A percentile compares a stretch with the other conserved stretches of the same genome.
Conservation (phyloP, 2,113 vertebrate species). For the Amphiprion percula region DNA sequence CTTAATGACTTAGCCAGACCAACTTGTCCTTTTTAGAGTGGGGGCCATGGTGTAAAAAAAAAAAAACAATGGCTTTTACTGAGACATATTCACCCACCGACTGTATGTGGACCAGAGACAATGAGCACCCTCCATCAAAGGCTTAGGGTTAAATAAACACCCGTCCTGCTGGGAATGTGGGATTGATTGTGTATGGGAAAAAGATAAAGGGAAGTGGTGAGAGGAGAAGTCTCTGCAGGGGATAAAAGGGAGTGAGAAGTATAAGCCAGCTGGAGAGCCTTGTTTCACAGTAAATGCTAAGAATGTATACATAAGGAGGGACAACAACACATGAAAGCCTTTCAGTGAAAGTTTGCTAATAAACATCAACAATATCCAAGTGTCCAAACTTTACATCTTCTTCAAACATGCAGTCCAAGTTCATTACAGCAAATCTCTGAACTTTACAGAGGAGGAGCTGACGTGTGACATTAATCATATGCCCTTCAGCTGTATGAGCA, state of each 20-base stretch:
- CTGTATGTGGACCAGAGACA: conserved; percentile 51
- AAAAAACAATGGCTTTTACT: conserved; percentile 62
- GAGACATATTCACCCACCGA: conserved; percentile 49
- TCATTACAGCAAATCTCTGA: neutral
- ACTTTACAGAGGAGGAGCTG: neutral
- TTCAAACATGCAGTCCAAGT: conserved; percentile 1
- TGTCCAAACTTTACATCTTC: neutral
- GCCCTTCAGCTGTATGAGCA: neutral
- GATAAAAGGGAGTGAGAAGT: conserved; percentile 8
- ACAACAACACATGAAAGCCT: neutral
- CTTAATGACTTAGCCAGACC: conserved; percentile 63
- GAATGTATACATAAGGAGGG: neutral
- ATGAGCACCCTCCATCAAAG: conserved; percentile 59
- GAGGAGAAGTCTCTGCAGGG: conserved; percentile 19
- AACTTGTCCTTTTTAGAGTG: conserved; percentile 25
- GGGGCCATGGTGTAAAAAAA: conserved; percentile 33
- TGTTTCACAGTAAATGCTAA: neutral
- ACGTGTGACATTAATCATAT: neutral
- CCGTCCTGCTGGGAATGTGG: conserved; percentile 46
- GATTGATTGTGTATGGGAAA: conserved; percentile 35
- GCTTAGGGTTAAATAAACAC: conserved; percentile 66
- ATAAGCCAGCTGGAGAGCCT: neutral
- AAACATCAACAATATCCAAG: neutral
- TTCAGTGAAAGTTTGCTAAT: neutral
- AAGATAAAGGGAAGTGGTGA: conserved; percentile 25